Conservation (phyloP, 2,797 vertebrate species). For the Potorous gilbertii region DNA sequence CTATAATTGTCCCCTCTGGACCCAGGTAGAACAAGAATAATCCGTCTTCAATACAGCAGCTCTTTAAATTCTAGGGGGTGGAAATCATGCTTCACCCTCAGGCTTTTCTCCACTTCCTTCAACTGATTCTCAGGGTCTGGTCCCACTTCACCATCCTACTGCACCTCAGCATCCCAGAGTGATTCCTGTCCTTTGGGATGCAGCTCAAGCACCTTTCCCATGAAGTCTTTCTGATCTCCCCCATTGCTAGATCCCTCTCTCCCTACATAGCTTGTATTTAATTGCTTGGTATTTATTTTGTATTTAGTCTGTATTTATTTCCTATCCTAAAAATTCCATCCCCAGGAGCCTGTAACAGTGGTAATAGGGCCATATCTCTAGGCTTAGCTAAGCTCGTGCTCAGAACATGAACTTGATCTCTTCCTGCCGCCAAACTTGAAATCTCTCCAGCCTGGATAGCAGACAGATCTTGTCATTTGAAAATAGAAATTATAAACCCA, state of each 20-base stretch:
- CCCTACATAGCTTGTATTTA: not conserved
- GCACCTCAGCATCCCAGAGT: not conserved
- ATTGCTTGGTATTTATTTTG: not conserved
- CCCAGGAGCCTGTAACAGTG: not conserved
- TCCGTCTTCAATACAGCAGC: not conserved
- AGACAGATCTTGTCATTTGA: not conserved
- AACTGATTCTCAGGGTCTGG: not conserved
- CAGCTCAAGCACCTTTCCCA: not conserved
- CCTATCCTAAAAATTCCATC: not conserved
- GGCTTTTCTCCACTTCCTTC: not conserved
- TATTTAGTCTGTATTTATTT: not conserved
- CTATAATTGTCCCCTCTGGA: not conserved
- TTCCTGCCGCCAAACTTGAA: not conserved
- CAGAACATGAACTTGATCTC: not conserved
- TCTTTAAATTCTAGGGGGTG: not conserved
- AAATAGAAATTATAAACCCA: not conserved
- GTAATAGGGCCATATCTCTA: not conserved
- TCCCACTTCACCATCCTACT: not conserved
- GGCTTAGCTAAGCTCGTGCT: not conserved
- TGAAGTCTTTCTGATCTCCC: not conserved
- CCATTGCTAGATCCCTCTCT: not conserved
- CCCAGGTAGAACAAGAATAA: not conserved
- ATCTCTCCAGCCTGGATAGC: not conserved
- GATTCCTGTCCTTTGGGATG: not conserved
- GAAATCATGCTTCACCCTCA: not conserved